These are phyloP conservation scores for Drosophila lacteicornis DNA, from an alignment of 1,140 invertebrate species.

Conservation along the genomic window DNA sequence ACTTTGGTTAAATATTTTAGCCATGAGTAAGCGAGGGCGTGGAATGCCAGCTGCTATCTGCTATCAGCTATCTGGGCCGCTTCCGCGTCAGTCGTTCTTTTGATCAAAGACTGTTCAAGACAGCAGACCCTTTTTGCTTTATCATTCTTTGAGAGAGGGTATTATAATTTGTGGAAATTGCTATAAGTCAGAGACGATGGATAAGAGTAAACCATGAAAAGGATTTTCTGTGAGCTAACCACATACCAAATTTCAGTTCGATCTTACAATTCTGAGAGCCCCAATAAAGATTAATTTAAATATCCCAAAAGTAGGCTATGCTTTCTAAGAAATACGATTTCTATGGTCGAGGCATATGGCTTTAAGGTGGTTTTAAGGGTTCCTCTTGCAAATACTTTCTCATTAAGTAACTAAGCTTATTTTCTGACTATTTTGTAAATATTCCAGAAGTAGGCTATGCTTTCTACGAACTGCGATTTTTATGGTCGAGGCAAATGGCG, in stretches of 20 bases:
- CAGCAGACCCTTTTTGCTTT: conserved; percentile 31
- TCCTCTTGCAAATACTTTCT: too few species aligned
- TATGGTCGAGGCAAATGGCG: not conserved
- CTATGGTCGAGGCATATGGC: too few species aligned
- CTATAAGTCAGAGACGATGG: not conserved
- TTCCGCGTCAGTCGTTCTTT: conserved; percentile 41
- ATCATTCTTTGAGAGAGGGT: not conserved
- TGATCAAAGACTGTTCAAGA: conserved; percentile 46
- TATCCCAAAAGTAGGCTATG: too few species aligned
- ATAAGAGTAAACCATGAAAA: too few species aligned
- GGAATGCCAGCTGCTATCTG: conserved; percentile 28
- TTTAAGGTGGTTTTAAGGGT: too few species aligned
- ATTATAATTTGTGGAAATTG: not conserved
- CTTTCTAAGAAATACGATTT: too few species aligned
- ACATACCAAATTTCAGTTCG: too few species aligned
- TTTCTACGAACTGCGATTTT: not conserved
- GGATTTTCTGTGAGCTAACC: not conserved
- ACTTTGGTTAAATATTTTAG: conserved; percentile 52
- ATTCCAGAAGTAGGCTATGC: not conserved
- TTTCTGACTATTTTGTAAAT: too few species aligned
- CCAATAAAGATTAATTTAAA: not conserved
- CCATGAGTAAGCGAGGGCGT: conserved; percentile 33
- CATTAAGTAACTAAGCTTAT: too few species aligned
- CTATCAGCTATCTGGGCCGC: conserved; percentile 29
- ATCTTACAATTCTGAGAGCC: too few species aligned